Evolutionary conservation across 2,797 vertebrate genomes (phyloP), one percentile per base, ranked within the genome.

Genomic region (Tadarida brasiliensis): DNA sequence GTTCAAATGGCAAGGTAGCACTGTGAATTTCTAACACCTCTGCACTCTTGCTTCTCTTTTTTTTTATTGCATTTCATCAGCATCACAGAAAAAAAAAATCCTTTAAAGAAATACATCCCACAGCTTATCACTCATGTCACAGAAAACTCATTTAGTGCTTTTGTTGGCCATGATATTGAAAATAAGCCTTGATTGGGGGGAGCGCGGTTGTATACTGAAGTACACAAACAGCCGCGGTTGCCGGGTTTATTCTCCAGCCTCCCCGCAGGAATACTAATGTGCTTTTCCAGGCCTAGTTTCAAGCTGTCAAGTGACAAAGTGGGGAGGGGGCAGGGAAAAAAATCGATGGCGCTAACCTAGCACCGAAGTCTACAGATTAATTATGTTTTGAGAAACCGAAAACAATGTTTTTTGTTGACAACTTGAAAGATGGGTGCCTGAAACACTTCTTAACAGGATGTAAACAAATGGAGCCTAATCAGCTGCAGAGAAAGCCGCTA

Each of bases 181-280:
- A 97, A 95, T 96, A 83, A 96, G 94, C 83, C 96, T 93, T 96
- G 96, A 97, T 68, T 95, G 96, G 97, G 94, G 95, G 92, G 90
- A 95, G 91, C 84, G 54, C 90, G 93, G 95, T 82, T 74, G 39
- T 91, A 97, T 91, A 97, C 59, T 90, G 93, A 96, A 93, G 96
- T 44, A 91, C 83, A 85, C 95, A 96, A 96, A 97, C 67, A 96
- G 93, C 94, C 82, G 56, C 24, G 26, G 93, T 88, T 94, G 91
- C 85, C 73, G 17, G 5, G 94, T 90, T 96, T 95, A 88, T 96
- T 97, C 90, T 87, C 22, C 68, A 78, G 89, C 12, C 68, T 95
- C 91, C 63, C 93, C 77, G 39, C 63, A 39, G 35, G 94, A 96
- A 97, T 96, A 96, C 78, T 97, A 97, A 97, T 96, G 39, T 94